phyloP scores from a whole-genome alignment of 2,113 vertebrate species.

The Actenoides hombroni region DNA sequence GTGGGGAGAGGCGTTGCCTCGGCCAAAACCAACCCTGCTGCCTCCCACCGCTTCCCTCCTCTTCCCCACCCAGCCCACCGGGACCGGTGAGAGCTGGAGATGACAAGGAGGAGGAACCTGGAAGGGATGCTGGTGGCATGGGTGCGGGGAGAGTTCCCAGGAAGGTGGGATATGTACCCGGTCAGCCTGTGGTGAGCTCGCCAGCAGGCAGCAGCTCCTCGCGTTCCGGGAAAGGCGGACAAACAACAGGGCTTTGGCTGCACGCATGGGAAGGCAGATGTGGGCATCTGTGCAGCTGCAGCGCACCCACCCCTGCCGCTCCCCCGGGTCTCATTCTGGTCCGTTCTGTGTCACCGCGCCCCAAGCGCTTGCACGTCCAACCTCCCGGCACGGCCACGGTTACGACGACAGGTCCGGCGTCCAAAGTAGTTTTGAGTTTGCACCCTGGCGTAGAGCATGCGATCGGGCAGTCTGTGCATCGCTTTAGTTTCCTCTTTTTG shows the following conservation, averaged over 20 bases:
- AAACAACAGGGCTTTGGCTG: neutral
- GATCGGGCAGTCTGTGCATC: neutral
- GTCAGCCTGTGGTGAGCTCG: neutral
- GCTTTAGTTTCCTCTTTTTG: neutral
- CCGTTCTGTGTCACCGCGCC: neutral
- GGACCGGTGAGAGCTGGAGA: neutral
- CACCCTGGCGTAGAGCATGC: neutral
- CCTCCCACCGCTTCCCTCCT: neutral
- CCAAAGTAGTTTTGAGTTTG: neutral
- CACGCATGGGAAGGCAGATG: neutral
- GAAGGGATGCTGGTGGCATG: neutral
- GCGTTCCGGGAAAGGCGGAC: rapidly evolving
- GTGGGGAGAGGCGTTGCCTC: neutral
- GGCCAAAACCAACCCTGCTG: neutral
- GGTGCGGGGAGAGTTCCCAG: neutral
- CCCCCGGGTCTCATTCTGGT: neutral
- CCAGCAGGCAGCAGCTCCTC: neutral
- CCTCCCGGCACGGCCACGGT: neutral
- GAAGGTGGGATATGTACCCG: neutral
- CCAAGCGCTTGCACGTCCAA: neutral
- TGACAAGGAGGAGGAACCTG: neutral
- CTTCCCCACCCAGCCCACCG: neutral
- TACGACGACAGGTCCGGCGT: neutral
- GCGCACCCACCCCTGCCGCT: rapidly evolving
- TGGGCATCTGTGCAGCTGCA: neutral